These are phyloP conservation scores for Muscidifurax raptorellus DNA, from an alignment of 1,140 invertebrate genomes.

Conservation along the genomic window DNA sequence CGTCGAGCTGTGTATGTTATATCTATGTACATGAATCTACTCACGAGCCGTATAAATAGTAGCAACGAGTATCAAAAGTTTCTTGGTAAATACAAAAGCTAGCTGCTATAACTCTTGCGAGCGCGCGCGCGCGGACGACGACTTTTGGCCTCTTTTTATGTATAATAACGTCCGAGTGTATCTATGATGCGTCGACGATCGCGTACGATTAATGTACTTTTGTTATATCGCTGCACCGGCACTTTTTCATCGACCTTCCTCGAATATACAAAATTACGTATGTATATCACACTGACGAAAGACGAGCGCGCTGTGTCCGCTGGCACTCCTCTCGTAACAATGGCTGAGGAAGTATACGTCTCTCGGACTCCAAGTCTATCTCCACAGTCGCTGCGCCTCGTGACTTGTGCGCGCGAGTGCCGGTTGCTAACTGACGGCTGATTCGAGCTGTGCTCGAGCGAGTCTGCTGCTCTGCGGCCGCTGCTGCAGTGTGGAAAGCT, in stretches of 20 bases:
- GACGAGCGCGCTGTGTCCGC: not conserved
- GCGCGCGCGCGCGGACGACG: not conserved
- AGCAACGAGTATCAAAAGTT: not conserved
- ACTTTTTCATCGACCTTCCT: not conserved
- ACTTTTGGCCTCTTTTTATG: not conserved
- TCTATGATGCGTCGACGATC: not conserved
- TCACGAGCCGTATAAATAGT: not conserved
- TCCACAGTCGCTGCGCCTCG: not conserved
- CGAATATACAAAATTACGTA: not conserved
- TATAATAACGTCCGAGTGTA: too few relatives aligned
- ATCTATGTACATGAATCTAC: not conserved
- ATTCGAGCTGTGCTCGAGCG: conserved; percentile 38
- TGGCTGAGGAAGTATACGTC: not conserved
- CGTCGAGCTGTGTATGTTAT: too few relatives aligned
- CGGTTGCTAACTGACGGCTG: conserved; percentile 74
- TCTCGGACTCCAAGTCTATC: not conserved
- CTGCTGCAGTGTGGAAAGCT: not conserved
- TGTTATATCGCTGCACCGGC: not conserved
- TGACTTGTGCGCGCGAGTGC: conserved; percentile 61
- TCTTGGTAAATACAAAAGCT: not conserved
- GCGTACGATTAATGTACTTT: not conserved
- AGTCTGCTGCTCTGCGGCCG: conserved; percentile 2
- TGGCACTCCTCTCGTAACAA: not conserved
- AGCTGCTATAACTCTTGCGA: too few relatives aligned
- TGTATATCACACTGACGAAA: not conserved